Evolutionary conservation across 2,888 invertebrate species (phyloP), one percentile per base, ranked within the genome.

Genomic region (Corbicula japonica): DNA sequence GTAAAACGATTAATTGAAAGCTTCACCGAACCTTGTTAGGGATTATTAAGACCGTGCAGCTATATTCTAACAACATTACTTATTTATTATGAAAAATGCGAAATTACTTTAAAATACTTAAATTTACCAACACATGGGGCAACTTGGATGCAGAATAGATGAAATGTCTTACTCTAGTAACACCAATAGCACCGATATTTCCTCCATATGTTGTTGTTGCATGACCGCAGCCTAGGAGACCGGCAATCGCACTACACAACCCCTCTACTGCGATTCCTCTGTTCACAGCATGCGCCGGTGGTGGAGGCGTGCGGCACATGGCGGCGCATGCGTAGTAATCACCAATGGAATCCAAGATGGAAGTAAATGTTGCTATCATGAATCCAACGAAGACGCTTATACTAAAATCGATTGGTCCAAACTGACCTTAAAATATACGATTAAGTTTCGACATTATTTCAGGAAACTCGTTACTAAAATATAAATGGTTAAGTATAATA

Each of bases 191-290:
- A 0, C 97, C 97, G 48, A 98, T 97, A 92, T 98, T 98, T 91
- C 97, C 97, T 28, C 97, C 97, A 89, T 97, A 97, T 1, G 97
- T 97, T 87, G 97, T 97, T 62, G 97, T 97, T 0, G 97, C 97
- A 89, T 97, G 97, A 0, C 97, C 97, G 56, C 96, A 95, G 12
- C 97, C 97, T 95, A 97, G 96, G 2, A 97, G 94, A 0, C 97
- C 97, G 0, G 97, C 96, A 44, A 97, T 93, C 66, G 97, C 94
- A 0, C 97, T 97, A 46, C 97, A 97, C 0, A 97, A 92, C 0
- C 97, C 97, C 93, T 97, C 97, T 0, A 96, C 96, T 50, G 96
- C 86, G 10, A 91, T 88, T 12, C 91, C 91, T 34, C 97, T 95
- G 93, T 97, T 97, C 86, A 97, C 96, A 0, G 97, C 97, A 92